Conservation (phyloP, 2,113 vertebrate species). For the Chaetodon trifascialis region DNA sequence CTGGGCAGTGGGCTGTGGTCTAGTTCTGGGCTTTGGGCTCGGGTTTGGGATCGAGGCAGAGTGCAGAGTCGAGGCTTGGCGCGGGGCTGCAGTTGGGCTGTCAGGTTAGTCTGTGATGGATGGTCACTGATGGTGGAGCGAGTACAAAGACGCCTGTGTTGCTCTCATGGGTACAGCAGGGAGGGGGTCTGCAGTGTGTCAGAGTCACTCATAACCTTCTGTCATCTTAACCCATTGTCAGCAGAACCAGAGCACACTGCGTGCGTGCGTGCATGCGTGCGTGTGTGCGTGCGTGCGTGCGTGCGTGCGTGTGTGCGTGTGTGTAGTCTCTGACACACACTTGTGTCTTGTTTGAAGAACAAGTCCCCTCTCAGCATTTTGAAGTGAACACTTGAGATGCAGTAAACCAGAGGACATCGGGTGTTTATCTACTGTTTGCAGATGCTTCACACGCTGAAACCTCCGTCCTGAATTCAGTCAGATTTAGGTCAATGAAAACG, state of each 20-base stretch:
- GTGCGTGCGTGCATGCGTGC: conserved; percentile 39
- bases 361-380: conserved; percentile 72
- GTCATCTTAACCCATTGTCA: conserved; percentile 84
- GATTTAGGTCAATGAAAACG: neutral
- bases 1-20: conserved; percentile 21
- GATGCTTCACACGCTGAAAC: neutral
- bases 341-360: conserved; percentile 54
- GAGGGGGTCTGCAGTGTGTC: conserved; percentile 85
- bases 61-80: conserved; percentile 50
- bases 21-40: conserved; percentile 19
- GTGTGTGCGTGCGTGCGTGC: conserved; percentile 33
- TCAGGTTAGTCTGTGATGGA: conserved; percentile 93
- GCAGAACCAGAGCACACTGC: conserved; percentile 67
- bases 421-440: conserved; percentile 41
- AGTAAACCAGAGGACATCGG: neutral
- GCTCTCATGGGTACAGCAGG: conserved; percentile 66
- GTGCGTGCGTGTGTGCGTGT: conserved; percentile 40
- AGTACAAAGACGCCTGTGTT: conserved; percentile 90
- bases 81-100: conserved; percentile 85
- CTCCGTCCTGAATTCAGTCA: neutral
- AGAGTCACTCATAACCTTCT: conserved; percentile 85
- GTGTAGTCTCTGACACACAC: conserved; percentile 45
- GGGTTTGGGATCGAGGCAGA: conserved; percentile 40
- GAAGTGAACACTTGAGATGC: conserved; percentile 62
- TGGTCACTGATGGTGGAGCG: conserved; percentile 88